Evolutionary conservation across 2,113 vertebrate genomes (phyloP), one percentile per base, ranked within the genome.

Genomic region (Mormoops blainvillei): DNA sequence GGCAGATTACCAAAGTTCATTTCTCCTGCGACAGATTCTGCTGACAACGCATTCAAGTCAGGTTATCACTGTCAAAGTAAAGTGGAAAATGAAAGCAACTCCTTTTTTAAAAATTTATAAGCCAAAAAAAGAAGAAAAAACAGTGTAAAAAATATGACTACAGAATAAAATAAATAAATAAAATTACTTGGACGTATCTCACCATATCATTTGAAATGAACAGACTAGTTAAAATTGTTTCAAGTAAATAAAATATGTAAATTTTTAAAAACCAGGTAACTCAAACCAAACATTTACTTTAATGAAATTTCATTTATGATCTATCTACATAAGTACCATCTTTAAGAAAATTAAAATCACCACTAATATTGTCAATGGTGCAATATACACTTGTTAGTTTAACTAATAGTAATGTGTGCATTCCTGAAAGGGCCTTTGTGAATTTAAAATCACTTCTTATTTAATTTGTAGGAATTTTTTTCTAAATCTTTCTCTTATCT

Each of bases 31-130:
- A 54, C 12, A 85, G 45, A 68, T 68, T 52, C 73, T 95, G 18
- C 50, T 94, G 81, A 90, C 38, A 80, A 81, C 96, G 36, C 26
- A 50, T 89, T 96, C 33, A 67, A 50, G 31, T 89, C 56, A 71
- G 16, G 8, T 73, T 83, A 73, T 81, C 12, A 33, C 26, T 92
- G 36, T 92, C 70, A 87, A 82, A 92, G 41, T n/a, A 3, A 96
- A 80, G 20, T 82, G 4, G 43, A 91, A 92, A 88, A 26, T 71
- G 38, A 15, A 92, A 85, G 20, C 31, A 90, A 89, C 7, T 74
- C 18, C 1, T 58, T 71, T 83, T 19, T 50, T 31, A 76, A 76
- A 31, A 76, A 33, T 73, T 63, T 28, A 54, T 58, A 78, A 89
- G 9, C 18, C n/a, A n/a, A n/a, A n/a, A n/a, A n/a, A n/a, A n/a